A percentile compares a stretch with the other conserved stretches of the same genome.
These are phyloP conservation scores for Muntiacus reevesi DNA, from an alignment of 2,113 vertebrate species.

Conservation along the genomic window DNA sequence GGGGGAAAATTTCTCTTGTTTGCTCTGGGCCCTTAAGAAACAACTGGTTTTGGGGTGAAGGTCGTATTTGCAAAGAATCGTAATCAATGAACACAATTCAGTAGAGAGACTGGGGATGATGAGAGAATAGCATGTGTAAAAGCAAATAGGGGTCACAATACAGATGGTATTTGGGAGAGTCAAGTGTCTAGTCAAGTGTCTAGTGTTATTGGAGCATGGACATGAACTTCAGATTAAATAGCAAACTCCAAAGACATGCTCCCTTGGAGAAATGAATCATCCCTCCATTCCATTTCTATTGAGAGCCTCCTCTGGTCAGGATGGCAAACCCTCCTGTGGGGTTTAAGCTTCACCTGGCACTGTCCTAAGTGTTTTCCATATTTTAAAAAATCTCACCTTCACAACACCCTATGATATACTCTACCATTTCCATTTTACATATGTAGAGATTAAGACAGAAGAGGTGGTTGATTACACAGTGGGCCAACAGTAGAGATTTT, in stretches of 20 bases:
- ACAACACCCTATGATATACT: not conserved
- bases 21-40: not conserved
- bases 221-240: not conserved
- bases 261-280: not conserved
- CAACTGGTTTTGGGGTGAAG: not conserved
- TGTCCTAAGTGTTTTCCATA: not conserved
- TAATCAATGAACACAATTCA: not conserved
- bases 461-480: not conserved
- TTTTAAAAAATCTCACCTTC: not conserved
- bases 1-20: not conserved
- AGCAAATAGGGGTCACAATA: not conserved
- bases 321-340: not conserved
- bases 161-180: not conserved
- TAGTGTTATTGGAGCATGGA: not conserved
- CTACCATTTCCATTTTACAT: not conserved
- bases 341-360: not conserved
- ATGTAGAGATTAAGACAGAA: not conserved
- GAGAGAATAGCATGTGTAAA: not conserved
- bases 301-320: not conserved
- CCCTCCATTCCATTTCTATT: not conserved
- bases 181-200: not conserved
- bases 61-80: not conserved
- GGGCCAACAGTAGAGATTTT: not conserved
- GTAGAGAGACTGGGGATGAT: not conserved
- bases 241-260: not conserved